Evolutionary conservation across 2,888 invertebrate genomes (phyloP).

Genomic region (Mesorhabditis spiculigera): DNA sequence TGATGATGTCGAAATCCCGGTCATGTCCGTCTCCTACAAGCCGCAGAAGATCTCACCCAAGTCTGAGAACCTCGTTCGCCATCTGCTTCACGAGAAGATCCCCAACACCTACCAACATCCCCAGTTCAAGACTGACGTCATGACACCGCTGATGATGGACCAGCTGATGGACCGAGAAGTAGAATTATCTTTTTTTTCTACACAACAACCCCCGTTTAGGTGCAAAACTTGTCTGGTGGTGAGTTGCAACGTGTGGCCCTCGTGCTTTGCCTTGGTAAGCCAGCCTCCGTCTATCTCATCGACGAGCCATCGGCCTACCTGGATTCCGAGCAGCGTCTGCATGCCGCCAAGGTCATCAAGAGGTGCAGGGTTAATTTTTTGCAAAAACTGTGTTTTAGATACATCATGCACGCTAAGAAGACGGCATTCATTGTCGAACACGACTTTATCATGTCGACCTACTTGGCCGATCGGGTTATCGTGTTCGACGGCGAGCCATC

Average conservation of each 20-base stretch:
- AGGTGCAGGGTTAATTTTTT: slow-evolving; percentile 66
- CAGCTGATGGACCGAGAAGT: slow-evolving; percentile 48
- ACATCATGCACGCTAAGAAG: slow-evolving; percentile 96
- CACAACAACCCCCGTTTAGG: slow-evolving; percentile 56
- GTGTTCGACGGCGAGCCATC: slow-evolving; percentile 95
- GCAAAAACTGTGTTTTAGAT: slow-evolving; percentile 62
- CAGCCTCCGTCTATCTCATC: slow-evolving; percentile 95
- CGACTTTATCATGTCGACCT: slow-evolving; percentile 99
- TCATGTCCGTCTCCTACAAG: slow-evolving; percentile 95
- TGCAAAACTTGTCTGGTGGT: slow-evolving; percentile 94
- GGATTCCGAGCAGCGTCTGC: slow-evolving; percentile 98
- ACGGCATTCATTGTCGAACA: slow-evolving; percentile 99
- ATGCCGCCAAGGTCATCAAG: slow-evolving; percentile 98
- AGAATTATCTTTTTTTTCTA: background rate
- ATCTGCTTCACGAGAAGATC: slow-evolving; percentile 90
- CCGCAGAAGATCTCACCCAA: slow-evolving; percentile 99
- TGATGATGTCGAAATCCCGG: slow-evolving; percentile 70
- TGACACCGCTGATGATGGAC: slow-evolving; percentile 70
- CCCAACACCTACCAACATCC: slow-evolving; percentile 96
- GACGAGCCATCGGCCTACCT: slow-evolving; percentile 98
- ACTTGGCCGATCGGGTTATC: slow-evolving; percentile 91
- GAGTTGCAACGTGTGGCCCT: slow-evolving; percentile 96
- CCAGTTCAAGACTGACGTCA: slow-evolving; percentile 93
- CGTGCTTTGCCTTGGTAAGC: slow-evolving; percentile 92
- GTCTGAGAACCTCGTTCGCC: slow-evolving; percentile 78